Base-by-base conservation (phyloP, 2,113 vertebrate species). In the Lanius collurio region DNA sequence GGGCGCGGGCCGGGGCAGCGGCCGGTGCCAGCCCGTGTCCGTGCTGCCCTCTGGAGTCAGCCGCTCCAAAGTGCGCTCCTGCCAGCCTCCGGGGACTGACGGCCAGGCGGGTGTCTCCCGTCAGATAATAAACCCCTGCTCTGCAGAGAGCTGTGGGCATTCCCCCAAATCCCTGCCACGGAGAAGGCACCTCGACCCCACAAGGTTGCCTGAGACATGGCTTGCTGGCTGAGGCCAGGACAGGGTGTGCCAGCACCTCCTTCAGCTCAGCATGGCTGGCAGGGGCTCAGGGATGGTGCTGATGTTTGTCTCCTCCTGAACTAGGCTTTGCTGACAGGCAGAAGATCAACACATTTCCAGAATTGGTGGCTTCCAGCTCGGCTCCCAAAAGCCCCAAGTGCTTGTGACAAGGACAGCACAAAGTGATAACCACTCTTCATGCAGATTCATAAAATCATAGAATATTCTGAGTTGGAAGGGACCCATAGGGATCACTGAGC, bases 1-100 rank as follows among this genome's bases (percentile, higher is more conserved):
- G 17, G 67, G 59, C 50, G 31, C 12, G 28, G 69, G 52, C 50
- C 9, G 21, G 42, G 49, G 33, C 83, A 4, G 70, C 27, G 18
- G 18, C 2, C 3, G 46, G 65, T 46, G 83, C 65, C 89, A 70
- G 84, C 57, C 90, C 13, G 90, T 53, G 7, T 5, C 42, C 69
- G 2, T 96, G 95, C 96, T 97, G 96, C 94, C 95, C 94, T 96
- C 96, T 96, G 27, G 1, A 97, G 96, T 73, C 95, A 14, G 78
- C 17, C 12, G 28, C 73, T 60, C 82, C 92, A 5, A 23, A 83
- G 30, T 7, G 95, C 96, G 83, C 53, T 7, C 73, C 49, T 8
- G 24, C 63, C 55, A 0, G 31, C 7, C 55, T 15, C 16, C 52
- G 6, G 6, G 15, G 4, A 13, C 39, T 13, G 37, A 7, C 13